These are phyloP conservation scores for Paracanthobrama guichenoti DNA, from an alignment of 2,113 vertebrate species.

Conservation along the genomic window DNA sequence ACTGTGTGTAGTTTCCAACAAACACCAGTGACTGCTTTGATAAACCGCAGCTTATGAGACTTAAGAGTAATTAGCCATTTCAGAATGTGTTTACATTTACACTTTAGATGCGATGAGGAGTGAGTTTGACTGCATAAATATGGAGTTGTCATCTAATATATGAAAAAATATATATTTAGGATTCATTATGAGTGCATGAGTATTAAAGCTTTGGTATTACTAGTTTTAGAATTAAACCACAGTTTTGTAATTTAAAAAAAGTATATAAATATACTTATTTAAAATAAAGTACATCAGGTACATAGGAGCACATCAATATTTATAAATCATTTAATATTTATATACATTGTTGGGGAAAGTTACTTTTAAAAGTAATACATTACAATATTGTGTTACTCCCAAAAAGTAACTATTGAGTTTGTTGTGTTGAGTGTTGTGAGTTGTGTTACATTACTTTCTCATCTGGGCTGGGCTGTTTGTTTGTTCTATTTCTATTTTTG, in stretches of 20 bases:
- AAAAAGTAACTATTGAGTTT: too few relatives aligned
- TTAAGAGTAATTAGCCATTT: constrained; percentile 14
- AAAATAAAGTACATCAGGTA: neutral
- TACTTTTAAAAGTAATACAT: too few relatives aligned
- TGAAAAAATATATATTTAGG: too few relatives aligned
- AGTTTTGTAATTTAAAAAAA: neutral
- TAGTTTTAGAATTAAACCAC: neutral
- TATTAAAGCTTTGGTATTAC: neutral
- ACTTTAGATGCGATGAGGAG: neutral
- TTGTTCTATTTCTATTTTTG: too few relatives aligned
- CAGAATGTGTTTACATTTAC: constrained; percentile 7
- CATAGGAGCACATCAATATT: neutral
- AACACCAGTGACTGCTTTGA: constrained; percentile 35
- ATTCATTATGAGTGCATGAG: neutral
- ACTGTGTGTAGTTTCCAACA: constrained; percentile 53
- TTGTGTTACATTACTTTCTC: too few relatives aligned
- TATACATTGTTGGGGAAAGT: too few relatives aligned
- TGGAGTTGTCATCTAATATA: neutral
- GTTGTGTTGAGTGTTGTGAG: too few relatives aligned
- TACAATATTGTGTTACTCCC: too few relatives aligned
- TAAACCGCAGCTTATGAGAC: constrained; percentile 26
- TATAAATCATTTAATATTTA: neutral
- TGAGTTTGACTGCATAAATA: neutral
- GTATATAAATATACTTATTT: too few relatives aligned
- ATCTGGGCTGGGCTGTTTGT: too few relatives aligned